Conservation (phyloP, 2,888 invertebrate species). For the Standfussiana lucernea region DNA sequence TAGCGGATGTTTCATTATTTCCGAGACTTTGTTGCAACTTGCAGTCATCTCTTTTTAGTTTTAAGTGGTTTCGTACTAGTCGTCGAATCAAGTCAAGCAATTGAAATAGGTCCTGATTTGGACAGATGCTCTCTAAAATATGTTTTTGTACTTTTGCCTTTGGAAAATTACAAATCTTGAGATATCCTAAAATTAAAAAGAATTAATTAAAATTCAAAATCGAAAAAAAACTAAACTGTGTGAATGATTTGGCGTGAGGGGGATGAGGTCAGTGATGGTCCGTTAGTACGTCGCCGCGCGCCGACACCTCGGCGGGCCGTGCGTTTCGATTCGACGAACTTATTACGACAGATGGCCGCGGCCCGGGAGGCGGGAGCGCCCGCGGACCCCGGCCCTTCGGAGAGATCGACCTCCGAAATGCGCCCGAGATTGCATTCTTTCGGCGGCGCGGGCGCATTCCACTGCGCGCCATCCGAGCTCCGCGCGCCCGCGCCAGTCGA, state of each 20-base stretch:
- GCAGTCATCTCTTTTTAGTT: slow-evolving; percentile 9
- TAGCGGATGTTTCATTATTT: slow-evolving; percentile 18
- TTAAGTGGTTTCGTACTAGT: background rate
- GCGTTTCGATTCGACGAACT: slow-evolving; percentile 90
- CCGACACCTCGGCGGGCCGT: slow-evolving; percentile 84
- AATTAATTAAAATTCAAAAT: slow-evolving; percentile 57
- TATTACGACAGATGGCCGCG: slow-evolving; percentile 90
- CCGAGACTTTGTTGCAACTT: background rate
- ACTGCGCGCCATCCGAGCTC: slow-evolving; percentile 88
- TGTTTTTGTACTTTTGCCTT: slow-evolving; percentile 4
- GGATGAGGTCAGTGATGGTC: slow-evolving; percentile 83
- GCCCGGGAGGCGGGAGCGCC: slow-evolving; percentile 87
- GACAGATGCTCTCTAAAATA: background rate
- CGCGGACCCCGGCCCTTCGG: slow-evolving; percentile 86
- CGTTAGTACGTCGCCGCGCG: slow-evolving; percentile 82
- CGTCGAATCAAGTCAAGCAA: background rate
- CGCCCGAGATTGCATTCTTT: slow-evolving; percentile 91
- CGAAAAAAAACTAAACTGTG: slow-evolving; percentile 60
- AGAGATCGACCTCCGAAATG: slow-evolving; percentile 91
- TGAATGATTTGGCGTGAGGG: slow-evolving; percentile 85
- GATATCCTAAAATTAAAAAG: slow-evolving; percentile 27
- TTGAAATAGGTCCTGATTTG: background rate
- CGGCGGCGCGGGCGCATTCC: slow-evolving; percentile 91
- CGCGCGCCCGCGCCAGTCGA: slow-evolving; percentile 89
- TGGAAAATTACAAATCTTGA: background rate